Evolutionary conservation across 35 echinoderm and acorn worm genomes (phyloP), one percentile per base, ranked within the genome.

Genomic region (Ophiothrix spiculata): DNA sequence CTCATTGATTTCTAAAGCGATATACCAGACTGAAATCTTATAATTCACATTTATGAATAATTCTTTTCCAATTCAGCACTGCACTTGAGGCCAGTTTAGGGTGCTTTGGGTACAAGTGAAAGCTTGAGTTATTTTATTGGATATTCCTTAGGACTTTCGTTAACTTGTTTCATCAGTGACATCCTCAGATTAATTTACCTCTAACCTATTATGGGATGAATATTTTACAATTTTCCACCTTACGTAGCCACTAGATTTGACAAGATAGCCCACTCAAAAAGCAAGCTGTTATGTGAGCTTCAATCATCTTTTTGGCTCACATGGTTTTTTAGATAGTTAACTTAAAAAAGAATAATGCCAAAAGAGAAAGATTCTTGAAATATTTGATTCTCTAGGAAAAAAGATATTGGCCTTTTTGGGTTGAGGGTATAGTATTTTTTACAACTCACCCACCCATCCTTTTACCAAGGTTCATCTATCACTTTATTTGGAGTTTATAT

Each of bases 21-120:
- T 25, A 69, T 28, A 2, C 23, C 23, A n/a, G 16, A 6, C n/a
- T n/a, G n/a, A n/a, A n/a, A n/a, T n/a, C n/a, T n/a, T n/a, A n/a
- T n/a, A n/a, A n/a, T 69, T 69, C 60, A 28, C 17, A 69, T 69
- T 10, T 69, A 69, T 69, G 60, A 69, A 69, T 69, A 69, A 69
- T 69, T 49, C 29, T 69, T 15, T 69, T 49, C 23, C 17, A 25
- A 69, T 69, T 69, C 23, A 69, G 45, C 45, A 69, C 1, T 69
- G 60, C 60, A 69, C 42, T 10, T 49, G 42, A 19, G 25, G 60
- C 23, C 60, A 2, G 60, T 15, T 25, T 15, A 25, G 60, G 60
- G 60, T 69, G 29, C 60, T 69, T 69, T n/a, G n/a, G n/a, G n/a
- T n/a, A n/a, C n/a, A n/a, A n/a, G n/a, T n/a, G n/a, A n/a, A n/a